A percentile compares a stretch with the other conserved stretches of the same genome.
Conservation (phyloP, 2,888 invertebrate species). For the Drosophila emarginata region DNA sequence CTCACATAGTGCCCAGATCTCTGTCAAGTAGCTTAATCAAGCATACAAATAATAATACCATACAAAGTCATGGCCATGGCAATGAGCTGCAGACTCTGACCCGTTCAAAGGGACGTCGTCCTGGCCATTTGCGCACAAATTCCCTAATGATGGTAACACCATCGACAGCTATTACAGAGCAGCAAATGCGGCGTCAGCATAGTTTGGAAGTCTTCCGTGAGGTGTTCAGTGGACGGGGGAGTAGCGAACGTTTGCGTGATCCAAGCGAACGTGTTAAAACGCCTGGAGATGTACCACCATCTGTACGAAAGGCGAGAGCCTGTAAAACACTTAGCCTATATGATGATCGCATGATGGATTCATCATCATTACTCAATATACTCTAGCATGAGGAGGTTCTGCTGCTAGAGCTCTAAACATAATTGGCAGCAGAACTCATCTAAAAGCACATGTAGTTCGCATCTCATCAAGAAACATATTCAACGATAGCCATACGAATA, state of each 20-base stretch:
- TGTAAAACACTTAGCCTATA: conserved; percentile 92
- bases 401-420: conserved; percentile 81
- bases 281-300: conserved; percentile 91
- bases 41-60: conserved; percentile 51
- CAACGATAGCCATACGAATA: conserved; percentile 69
- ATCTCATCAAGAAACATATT: conserved; percentile 64
- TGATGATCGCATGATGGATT: conserved; percentile 93
- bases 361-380: conserved; percentile 81
- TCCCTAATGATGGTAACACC: conserved; percentile 56
- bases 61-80: conserved; percentile 48
- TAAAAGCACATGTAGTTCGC: conserved; percentile 38
- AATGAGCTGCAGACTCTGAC: conserved; percentile 61
- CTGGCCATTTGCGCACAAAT: conserved; percentile 69
- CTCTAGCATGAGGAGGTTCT: conserved; percentile 83
- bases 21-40: conserved; percentile 73
- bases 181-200: conserved; percentile 84
- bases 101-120: conserved; percentile 50
- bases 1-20: conserved; percentile 76
- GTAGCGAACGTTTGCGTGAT: conserved; percentile 86
- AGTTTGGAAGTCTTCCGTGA: conserved; percentile 90
- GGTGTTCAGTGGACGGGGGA: conserved; percentile 87
- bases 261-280: conserved; percentile 91
- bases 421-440: conserved; percentile 61
- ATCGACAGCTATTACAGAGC: conserved; percentile 54
- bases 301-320: conserved; percentile 88